phyloP scores from a whole-genome alignment of 2,888 invertebrate species.

The Brachypalpus laphriformis region DNA sequence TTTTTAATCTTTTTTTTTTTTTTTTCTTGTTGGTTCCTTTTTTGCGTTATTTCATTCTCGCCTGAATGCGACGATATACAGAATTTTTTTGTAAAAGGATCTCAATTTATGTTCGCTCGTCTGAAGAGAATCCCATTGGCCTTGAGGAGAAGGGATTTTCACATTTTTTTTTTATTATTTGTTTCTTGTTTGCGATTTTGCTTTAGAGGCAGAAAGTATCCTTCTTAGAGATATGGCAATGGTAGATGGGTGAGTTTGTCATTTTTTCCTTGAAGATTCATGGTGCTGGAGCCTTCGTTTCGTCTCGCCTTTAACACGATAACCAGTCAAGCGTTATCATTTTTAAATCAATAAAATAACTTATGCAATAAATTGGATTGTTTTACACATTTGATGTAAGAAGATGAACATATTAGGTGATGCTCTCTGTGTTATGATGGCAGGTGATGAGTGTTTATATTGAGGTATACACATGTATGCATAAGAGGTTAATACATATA shows the following conservation, averaged over 20 bases:
- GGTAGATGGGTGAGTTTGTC: neutral
- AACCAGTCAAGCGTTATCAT: slow-evolving; percentile 45
- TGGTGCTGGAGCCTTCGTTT: neutral
- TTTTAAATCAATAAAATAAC: slow-evolving; percentile 60
- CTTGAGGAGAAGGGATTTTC: slow-evolving; percentile 12
- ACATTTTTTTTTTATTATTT: neutral
- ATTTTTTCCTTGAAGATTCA: slow-evolving; percentile 9
- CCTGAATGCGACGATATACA: slow-evolving; percentile 4
- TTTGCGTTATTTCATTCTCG: neutral
- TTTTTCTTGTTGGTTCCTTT: neutral
- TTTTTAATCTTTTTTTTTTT: slow-evolving; percentile 10
- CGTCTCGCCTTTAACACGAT: slow-evolving; percentile 23
- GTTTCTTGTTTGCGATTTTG: slow-evolving; percentile 27
- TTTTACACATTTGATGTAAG: slow-evolving; percentile 48
- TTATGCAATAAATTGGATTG: slow-evolving; percentile 59
- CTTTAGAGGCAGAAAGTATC: slow-evolving; percentile 1
- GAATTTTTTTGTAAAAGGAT: slow-evolving; percentile 24
- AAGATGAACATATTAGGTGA: slow-evolving; percentile 14
- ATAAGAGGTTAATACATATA: neutral
- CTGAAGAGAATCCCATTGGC: slow-evolving; percentile 35
- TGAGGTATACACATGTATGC: neutral
- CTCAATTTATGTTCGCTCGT: slow-evolving; percentile 44
- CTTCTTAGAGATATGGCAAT: neutral
- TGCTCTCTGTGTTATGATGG: neutral
- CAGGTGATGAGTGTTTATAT: neutral